phyloP scores from a whole-genome alignment of 2,888 invertebrate genomes.

The Meiosimyza platycephala region DNA sequence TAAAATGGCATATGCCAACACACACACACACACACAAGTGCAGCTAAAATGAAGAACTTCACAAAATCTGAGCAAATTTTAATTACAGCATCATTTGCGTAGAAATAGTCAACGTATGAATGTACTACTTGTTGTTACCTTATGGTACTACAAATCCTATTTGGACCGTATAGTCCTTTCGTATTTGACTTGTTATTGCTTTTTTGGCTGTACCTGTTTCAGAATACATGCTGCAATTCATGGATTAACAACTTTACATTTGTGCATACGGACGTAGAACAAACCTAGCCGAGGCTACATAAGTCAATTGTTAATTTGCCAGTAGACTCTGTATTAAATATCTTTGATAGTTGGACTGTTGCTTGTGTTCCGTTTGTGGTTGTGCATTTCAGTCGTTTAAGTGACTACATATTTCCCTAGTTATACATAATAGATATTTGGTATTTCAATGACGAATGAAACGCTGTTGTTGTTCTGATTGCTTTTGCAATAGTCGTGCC shows the following conservation, averaged over 20 bases:
- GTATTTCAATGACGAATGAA: too few relatives aligned
- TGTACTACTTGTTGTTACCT: too few relatives aligned
- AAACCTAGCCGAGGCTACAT: not conserved
- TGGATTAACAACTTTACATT: not conserved
- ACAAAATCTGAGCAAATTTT: conserved; percentile 19
- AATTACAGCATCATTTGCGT: conserved; percentile 11
- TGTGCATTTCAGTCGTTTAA: conserved; percentile 4
- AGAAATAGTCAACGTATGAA: not conserved
- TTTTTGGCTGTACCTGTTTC: not conserved
- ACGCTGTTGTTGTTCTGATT: too few relatives aligned
- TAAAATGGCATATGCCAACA: too few relatives aligned
- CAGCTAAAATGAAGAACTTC: conserved; percentile 5
- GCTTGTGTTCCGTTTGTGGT: not conserved
- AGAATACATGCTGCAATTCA: not conserved
- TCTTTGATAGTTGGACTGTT: not conserved
- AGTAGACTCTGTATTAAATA: too few relatives aligned
- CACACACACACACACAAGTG: not conserved
- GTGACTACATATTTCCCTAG: not conserved
- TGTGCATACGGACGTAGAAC: too few relatives aligned
- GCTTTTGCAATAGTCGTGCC: too few relatives aligned
- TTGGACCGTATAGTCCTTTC: conserved; percentile 2
- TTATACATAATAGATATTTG: too few relatives aligned
- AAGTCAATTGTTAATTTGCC: not conserved
- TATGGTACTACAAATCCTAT: too few relatives aligned
- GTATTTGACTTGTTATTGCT: conserved; percentile 7